phyloP scores from a whole-genome alignment of 2,888 invertebrate species.

The Thelaira solivaga region DNA sequence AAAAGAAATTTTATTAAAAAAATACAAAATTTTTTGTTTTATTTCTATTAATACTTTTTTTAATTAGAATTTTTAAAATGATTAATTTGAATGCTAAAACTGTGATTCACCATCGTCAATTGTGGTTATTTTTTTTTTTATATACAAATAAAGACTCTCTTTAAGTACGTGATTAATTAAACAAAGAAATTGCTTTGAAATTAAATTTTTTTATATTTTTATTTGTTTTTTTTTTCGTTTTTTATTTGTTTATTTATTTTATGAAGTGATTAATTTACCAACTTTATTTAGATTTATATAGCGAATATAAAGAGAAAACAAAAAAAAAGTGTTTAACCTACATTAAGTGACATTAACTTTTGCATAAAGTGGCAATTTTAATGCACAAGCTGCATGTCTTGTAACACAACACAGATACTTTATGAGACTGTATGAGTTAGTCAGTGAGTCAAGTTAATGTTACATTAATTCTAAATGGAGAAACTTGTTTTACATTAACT shows the following conservation, averaged over 20 bases:
- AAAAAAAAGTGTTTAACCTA: constrained; percentile 10
- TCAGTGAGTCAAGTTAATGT: background rate
- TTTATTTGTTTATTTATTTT: constrained; percentile 11
- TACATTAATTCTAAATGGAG: constrained; percentile 12
- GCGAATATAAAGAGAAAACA: background rate
- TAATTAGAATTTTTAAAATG: constrained; percentile 4
- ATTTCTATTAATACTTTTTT: background rate
- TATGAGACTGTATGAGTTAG: too few species aligned
- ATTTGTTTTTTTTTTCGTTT: constrained; percentile 1
- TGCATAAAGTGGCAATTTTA: too few species aligned
- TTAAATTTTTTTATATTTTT: constrained; percentile 6
- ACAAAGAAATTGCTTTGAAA: constrained; percentile 40
- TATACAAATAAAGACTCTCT: background rate
- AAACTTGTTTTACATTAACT: background rate
- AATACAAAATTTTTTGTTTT: background rate
- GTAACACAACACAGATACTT: too few species aligned
- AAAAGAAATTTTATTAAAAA: too few species aligned
- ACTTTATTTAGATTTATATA: constrained; percentile 33
- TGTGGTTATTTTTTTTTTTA: constrained; percentile 14
- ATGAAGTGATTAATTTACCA: constrained; percentile 25
- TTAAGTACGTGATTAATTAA: constrained; percentile 49
- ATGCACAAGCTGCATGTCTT: too few species aligned
- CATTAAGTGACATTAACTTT: constrained; percentile 11
- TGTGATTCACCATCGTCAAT: constrained; percentile 49
- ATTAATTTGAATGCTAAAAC: constrained; percentile 49